A percentile compares a stretch with the other conserved stretches of the same genome.
These are phyloP conservation scores for Heterodera schachtii DNA, from an alignment of 1,140 invertebrate genomes.

Conservation along the genomic window DNA sequence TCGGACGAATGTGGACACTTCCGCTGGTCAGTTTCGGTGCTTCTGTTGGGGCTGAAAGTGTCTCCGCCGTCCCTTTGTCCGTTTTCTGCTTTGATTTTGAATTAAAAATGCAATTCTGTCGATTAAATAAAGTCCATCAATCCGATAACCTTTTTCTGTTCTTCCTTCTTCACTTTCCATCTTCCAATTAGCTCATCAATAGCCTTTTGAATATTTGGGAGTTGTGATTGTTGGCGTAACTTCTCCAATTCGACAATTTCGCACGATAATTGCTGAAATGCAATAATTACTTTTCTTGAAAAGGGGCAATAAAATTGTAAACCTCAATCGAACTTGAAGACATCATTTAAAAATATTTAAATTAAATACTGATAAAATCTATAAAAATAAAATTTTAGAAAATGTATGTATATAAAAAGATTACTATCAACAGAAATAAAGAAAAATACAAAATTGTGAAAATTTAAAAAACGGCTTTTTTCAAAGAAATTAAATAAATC, in stretches of 20 bases:
- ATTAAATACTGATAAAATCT: background rate
- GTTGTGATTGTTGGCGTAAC: background rate
- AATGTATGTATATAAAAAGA: no score
- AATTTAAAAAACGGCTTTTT: no score
- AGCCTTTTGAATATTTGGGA: background rate
- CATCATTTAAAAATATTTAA: background rate
- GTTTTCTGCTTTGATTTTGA: background rate
- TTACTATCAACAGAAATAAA: no score
- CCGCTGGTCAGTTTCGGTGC: background rate
- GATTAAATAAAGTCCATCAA: background rate
- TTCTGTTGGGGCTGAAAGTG: background rate
- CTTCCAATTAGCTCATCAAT: background rate
- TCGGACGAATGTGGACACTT: constrained; percentile 29
- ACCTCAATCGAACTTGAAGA: background rate
- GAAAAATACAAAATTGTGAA: no score
- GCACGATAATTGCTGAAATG: background rate
- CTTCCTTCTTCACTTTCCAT: background rate
- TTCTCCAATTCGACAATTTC: constrained; percentile 8
- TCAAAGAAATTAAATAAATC: no score
- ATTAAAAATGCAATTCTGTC: background rate
- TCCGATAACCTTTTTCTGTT: background rate
- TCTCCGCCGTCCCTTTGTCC: background rate
- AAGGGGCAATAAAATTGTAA: background rate
- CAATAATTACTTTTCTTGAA: background rate
- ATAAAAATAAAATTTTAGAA: no score